Evolutionary conservation across 37 sponge, comb jelly and placozoan species (phyloP).

Genomic region (Oopsacas minuta): DNA sequence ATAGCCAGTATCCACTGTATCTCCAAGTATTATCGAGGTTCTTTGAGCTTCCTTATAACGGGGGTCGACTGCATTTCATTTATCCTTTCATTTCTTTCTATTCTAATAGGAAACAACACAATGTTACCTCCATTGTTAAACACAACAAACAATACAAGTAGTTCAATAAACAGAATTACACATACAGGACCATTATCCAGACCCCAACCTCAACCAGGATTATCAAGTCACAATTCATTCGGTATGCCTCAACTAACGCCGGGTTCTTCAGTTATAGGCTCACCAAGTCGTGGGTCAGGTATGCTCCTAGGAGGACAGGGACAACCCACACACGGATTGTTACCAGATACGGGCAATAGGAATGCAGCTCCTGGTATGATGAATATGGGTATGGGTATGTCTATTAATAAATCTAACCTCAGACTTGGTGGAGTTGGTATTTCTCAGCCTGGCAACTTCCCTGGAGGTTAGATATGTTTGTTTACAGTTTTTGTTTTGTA

Average conservation of each 20-base stretch:
- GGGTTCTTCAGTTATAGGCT: neutral
- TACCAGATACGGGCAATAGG: neutral
- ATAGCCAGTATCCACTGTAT: neutral
- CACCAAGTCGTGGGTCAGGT: neutral
- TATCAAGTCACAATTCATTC: neutral
- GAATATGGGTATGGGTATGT: neutral
- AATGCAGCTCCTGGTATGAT: neutral
- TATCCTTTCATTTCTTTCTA: neutral
- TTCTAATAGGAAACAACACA: neutral
- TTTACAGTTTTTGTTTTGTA: too few species aligned
- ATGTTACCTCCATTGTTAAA: constrained; percentile 1
- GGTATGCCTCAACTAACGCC: neutral
- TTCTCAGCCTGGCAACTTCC: constrained; percentile 5
- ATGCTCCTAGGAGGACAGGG: neutral
- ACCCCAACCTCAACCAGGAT: neutral
- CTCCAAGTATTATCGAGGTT: too few species aligned
- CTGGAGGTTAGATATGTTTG: neutral
- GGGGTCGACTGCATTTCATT: too few species aligned
- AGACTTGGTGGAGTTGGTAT: neutral
- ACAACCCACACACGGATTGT: neutral
- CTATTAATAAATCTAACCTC: neutral
- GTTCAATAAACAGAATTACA: neutral
- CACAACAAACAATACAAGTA: neutral
- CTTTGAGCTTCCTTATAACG: too few species aligned
- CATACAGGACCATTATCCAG: neutral